phyloP scores from a whole-genome alignment of 2,113 vertebrate species.

The Pomatorhinus ruficollis region DNA sequence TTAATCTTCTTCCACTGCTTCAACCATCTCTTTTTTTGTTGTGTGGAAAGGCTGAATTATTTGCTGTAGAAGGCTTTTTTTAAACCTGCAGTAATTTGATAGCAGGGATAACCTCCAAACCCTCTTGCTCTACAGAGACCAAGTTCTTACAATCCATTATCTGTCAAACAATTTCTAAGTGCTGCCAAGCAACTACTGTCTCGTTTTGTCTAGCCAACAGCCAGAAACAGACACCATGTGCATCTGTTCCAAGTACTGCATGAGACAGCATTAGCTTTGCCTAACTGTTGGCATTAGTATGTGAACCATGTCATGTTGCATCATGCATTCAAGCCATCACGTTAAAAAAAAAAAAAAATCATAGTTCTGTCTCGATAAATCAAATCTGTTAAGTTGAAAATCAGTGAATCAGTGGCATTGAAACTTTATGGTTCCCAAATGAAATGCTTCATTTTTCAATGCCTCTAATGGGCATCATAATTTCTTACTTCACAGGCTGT shows the following conservation, averaged over 20 bases:
- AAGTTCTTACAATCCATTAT: neutral
- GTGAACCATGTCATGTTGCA: neutral
- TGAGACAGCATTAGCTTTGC: neutral
- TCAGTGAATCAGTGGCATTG: neutral
- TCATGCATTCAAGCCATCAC: neutral
- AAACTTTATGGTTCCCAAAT: neutral
- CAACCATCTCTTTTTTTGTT: neutral
- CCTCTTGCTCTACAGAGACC: neutral
- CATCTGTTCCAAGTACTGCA: neutral
- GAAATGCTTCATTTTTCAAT: constrained; percentile 11
- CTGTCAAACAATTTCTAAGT: neutral
- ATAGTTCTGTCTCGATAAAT: neutral
- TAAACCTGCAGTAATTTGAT: neutral
- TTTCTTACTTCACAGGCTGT: neutral
- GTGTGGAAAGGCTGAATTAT: neutral
- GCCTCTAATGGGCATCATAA: neutral
- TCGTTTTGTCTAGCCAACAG: neutral
- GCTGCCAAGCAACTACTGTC: neutral
- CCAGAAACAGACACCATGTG: neutral
- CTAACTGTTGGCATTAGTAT: neutral
- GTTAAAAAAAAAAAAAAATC: neutral
- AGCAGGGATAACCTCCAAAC: constrained; percentile 4
- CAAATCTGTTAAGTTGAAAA: neutral
- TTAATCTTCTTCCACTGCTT: neutral
- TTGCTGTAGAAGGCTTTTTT: neutral